phyloP scores from a whole-genome alignment of 2,888 invertebrate genomes.

The Aporophyla nigra region DNA sequence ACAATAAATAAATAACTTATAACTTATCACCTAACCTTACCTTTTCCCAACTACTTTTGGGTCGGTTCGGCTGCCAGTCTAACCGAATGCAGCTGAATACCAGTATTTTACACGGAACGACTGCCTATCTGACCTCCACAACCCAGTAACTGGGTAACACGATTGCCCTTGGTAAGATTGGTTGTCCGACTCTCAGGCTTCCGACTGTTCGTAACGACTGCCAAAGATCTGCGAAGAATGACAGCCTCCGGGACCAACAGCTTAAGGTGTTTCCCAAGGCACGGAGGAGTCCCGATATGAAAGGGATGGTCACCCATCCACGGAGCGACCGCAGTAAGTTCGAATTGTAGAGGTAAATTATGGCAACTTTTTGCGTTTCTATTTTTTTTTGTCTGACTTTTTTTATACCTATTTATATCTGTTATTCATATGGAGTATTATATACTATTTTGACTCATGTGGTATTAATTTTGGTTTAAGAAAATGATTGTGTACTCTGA shows the following conservation, averaged over 20 bases:
- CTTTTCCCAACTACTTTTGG: not conserved
- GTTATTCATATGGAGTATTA: too few relatives aligned
- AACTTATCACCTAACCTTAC: too few relatives aligned
- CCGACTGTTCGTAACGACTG: not conserved
- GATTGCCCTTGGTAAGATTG: not conserved
- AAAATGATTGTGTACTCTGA: too few relatives aligned
- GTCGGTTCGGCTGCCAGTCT: not conserved
- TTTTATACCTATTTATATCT: too few relatives aligned
- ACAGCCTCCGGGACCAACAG: slow-evolving; percentile 13
- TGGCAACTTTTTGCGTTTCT: too few relatives aligned
- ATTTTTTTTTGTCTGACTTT: too few relatives aligned
- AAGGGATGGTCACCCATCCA: slow-evolving; percentile 20
- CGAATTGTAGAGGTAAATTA: too few relatives aligned
- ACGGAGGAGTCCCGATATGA: not conserved
- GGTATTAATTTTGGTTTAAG: too few relatives aligned
- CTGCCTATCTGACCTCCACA: slow-evolving; percentile 12
- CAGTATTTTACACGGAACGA: not conserved
- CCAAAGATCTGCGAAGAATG: not conserved
- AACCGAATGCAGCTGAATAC: too few relatives aligned
- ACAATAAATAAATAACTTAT: too few relatives aligned
- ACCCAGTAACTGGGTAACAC: slow-evolving; percentile 16
- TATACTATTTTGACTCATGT: too few relatives aligned
- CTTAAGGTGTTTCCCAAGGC: slow-evolving; percentile 17
- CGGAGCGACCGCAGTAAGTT: not conserved
- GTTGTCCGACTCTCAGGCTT: not conserved